Evolutionary conservation across 2,888 invertebrate species (phyloP).

Genomic region (Leptodirus hochenwartii): DNA sequence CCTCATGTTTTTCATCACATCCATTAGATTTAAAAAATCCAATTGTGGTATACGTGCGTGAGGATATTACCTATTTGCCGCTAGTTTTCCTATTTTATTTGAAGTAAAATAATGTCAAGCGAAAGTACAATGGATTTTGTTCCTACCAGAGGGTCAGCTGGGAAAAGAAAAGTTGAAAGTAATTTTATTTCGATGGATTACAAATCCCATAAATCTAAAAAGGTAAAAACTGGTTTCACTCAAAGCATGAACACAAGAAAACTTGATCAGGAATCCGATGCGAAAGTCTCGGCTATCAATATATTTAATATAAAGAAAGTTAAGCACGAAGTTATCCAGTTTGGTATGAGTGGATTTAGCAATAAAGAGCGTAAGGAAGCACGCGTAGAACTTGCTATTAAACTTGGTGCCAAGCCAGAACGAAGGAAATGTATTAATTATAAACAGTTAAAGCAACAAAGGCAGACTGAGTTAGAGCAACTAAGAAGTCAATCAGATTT

Average conservation of each 20-base stretch:
- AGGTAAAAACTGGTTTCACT: conserved; percentile 6
- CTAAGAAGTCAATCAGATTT: conserved; percentile 31
- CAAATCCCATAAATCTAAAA: conserved; percentile 13
- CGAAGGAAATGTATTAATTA: conserved; percentile 53
- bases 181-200: conserved; percentile 11
- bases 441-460: conserved; percentile 45
- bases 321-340: conserved; percentile 65
- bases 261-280: too few relatives aligned
- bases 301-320: conserved; percentile 57
- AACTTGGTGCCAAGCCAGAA: conserved; percentile 67
- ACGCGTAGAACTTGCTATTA: conserved; percentile 58
- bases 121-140: too few relatives aligned
- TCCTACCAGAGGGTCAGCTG: conserved; percentile 33
- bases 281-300: too few relatives aligned
- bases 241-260: conserved; percentile 5
- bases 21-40: too few relatives aligned
- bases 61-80: too few relatives aligned
- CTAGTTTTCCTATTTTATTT: too few relatives aligned
- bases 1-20: too few relatives aligned
- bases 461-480: conserved; percentile 34
- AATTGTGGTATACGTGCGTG: too few relatives aligned
- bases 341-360: conserved; percentile 63
- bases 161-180: conserved; percentile 17
- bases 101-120: too few relatives aligned
- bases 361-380: conserved; percentile 54